A percentile compares a stretch with the other conserved stretches of the same genome.
Conservation (phyloP, 1,140 invertebrate genomes). For the Nomia melanderi region DNA sequence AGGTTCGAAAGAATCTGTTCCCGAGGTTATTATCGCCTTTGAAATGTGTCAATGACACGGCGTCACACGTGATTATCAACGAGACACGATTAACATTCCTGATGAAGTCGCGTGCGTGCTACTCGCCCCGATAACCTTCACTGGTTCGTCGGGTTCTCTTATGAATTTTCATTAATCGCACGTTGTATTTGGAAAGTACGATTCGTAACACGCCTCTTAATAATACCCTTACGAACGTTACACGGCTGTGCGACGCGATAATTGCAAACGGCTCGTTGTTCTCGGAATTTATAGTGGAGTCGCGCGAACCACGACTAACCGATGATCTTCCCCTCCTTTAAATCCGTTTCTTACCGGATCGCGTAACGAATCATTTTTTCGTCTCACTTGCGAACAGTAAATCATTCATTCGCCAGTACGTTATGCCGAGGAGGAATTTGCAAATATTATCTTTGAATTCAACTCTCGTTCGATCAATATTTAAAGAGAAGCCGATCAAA, state of each 20-base stretch:
- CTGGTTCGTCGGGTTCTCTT: constrained; percentile 1
- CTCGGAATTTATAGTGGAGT: neutral
- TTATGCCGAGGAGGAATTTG: too few relatives aligned
- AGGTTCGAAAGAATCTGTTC: neutral
- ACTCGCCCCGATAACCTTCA: constrained; percentile 36
- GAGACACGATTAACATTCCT: constrained; percentile 40
- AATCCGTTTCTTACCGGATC: neutral
- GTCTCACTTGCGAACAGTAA: too few relatives aligned
- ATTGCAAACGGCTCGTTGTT: neutral
- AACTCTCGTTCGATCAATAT: neutral
- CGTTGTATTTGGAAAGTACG: neutral
- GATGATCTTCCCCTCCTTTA: too few relatives aligned
- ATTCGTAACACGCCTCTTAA: neutral
- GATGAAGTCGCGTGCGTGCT: constrained; percentile 34
- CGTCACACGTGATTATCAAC: constrained; percentile 35
- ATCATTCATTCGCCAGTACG: too few relatives aligned
- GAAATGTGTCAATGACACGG: constrained; percentile 52
- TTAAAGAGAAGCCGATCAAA: neutral
- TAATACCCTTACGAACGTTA: neutral
- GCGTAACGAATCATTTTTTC: too few relatives aligned
- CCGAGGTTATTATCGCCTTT: constrained; percentile 31
- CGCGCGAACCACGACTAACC: neutral
- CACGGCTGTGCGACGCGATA: neutral
- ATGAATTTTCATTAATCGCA: constrained; percentile 49
- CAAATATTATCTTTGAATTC: too few relatives aligned